Conservation (phyloP, 2,888 invertebrate species). For the Drosophila meridionalis region DNA sequence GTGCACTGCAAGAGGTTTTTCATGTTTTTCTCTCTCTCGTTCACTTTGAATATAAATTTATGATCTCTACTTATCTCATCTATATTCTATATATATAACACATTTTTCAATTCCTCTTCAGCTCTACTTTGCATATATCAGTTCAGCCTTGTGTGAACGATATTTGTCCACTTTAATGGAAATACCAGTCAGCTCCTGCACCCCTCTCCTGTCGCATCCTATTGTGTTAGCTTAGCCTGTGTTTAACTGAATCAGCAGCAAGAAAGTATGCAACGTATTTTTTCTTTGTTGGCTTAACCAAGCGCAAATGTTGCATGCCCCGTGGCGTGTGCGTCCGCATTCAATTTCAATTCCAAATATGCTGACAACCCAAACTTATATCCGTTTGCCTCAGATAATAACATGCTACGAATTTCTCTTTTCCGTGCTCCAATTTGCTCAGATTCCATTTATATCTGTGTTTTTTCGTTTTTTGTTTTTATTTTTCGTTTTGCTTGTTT, state of each 20-base stretch:
- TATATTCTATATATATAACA: neutral
- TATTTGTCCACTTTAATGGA: conserved; percentile 17
- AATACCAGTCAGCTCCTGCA: neutral
- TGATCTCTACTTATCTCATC: too few relatives aligned
- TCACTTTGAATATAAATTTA: neutral
- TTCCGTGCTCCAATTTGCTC: conserved; percentile 41
- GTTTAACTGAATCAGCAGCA: conserved; percentile 43
- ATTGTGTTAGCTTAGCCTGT: conserved; percentile 20
- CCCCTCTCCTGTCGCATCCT: neutral
- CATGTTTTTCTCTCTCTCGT: neutral
- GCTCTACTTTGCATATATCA: neutral
- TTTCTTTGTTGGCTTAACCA: conserved; percentile 20
- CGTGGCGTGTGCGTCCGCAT: conserved; percentile 40
- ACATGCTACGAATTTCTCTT: conserved; percentile 30
- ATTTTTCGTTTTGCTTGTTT: neutral
- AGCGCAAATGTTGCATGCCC: conserved; percentile 40
- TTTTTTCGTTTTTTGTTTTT: neutral
- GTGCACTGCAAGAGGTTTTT: neutral
- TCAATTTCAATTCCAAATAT: conserved; percentile 64
- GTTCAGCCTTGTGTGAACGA: neutral
- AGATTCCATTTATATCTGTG: conserved; percentile 6
- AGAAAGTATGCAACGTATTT: conserved; percentile 30
- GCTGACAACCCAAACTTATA: conserved; percentile 60
- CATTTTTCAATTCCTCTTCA: neutral
- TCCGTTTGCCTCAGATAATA: conserved; percentile 32